A percentile compares a stretch with the other conserved stretches of the same genome.
Evolutionary conservation across 2,888 invertebrate genomes (phyloP).

Genomic region (Drosophila monieri): DNA sequence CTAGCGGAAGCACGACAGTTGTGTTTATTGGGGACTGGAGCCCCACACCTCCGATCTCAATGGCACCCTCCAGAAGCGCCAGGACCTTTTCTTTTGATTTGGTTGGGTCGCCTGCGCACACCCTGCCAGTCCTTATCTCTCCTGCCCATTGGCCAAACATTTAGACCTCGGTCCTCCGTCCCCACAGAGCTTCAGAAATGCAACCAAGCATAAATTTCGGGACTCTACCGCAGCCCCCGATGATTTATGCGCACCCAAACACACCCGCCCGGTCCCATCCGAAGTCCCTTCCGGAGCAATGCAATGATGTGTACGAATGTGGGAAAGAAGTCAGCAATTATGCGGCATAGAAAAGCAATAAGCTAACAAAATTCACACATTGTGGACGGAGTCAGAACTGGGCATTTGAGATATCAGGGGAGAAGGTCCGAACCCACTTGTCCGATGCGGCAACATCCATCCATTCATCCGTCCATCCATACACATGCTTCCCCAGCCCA

Average conservation of each 20-base stretch:
- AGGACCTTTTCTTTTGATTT: slow-evolving; percentile 20
- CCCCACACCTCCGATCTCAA: neutral
- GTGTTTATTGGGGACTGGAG: neutral
- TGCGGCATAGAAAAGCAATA: slow-evolving; percentile 79
- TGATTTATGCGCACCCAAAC: slow-evolving; percentile 65
- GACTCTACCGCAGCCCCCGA: slow-evolving; percentile 44
- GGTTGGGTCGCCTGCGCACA: neutral
- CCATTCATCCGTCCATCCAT: slow-evolving; percentile 23
- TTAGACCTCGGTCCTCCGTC: slow-evolving; percentile 22
- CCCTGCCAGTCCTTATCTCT: slow-evolving; percentile 52
- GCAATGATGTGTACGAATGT: slow-evolving; percentile 71
- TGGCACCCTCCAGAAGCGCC: slow-evolving; percentile 30
- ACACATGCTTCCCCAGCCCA: slow-evolving; percentile 1
- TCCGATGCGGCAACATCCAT: slow-evolving; percentile 25
- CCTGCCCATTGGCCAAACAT: slow-evolving; percentile 55
- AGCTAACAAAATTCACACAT: slow-evolving; percentile 79
- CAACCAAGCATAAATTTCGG: slow-evolving; percentile 70
- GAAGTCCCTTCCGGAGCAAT: slow-evolving; percentile 1
- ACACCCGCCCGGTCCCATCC: slow-evolving; percentile 37
- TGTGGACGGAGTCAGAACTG: slow-evolving; percentile 64
- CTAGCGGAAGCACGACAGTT: slow-evolving; percentile 23
- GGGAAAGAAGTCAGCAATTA: slow-evolving; percentile 77
- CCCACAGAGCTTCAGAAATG: slow-evolving; percentile 53
- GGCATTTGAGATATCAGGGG: slow-evolving; percentile 71
- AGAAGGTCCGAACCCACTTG: slow-evolving; percentile 6